A percentile compares a stretch with the other conserved stretches of the same genome.
Evolutionary conservation across 2,113 vertebrate genomes (phyloP).

Genomic region (Ceratotherium simum): DNA sequence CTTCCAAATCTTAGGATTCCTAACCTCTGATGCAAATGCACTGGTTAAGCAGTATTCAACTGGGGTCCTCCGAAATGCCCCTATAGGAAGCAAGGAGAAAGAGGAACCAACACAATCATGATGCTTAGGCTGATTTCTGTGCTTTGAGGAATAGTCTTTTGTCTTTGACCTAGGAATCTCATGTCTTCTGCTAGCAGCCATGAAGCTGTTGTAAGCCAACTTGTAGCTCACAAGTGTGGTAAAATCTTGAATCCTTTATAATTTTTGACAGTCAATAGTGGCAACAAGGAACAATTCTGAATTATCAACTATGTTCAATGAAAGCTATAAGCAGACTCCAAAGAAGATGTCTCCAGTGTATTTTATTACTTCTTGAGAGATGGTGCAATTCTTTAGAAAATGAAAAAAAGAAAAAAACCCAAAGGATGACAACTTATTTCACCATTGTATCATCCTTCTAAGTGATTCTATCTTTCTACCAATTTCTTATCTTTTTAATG

Average conservation of each 20-base stretch:
- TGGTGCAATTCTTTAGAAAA: not conserved
- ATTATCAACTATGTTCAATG: not conserved
- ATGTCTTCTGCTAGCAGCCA: not conserved
- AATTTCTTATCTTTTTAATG: not conserved
- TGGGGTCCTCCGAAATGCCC: rapidly evolving
- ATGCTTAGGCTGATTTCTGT: too few relatives aligned
- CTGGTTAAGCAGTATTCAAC: rapidly evolving
- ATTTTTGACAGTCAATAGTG: not conserved
- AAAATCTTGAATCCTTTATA: not conserved
- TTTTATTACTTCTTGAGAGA: not conserved
- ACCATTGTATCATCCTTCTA: not conserved
- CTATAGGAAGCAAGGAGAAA: rapidly evolving
- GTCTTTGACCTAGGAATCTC: not conserved
- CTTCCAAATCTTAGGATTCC: not conserved
- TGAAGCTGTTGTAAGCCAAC: not conserved
- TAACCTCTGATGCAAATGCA: not conserved
- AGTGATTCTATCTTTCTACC: not conserved
- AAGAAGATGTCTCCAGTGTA: not conserved
- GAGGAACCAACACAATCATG: rapidly evolving
- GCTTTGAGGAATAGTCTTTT: too few relatives aligned
- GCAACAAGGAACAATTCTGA: not conserved
- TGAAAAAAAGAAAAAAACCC: not conserved
- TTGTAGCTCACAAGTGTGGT: not conserved
- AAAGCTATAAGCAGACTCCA: not conserved
- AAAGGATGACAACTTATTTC: not conserved